phyloP scores from a whole-genome alignment of 2,797 vertebrate species.

The Tadarida brasiliensis region DNA sequence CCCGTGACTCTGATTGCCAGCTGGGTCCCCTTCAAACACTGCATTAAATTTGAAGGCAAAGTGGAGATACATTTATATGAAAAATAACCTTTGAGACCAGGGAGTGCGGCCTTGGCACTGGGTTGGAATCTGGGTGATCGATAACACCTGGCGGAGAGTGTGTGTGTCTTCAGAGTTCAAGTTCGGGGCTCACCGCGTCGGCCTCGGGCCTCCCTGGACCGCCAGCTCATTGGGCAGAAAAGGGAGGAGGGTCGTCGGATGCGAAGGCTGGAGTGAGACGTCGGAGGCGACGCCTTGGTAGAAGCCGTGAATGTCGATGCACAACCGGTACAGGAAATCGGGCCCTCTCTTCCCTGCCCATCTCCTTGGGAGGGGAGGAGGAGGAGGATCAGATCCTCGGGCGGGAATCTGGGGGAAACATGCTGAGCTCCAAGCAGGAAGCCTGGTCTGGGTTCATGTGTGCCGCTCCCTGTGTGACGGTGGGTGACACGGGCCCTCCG shows the following conservation, averaged over 20 bases:
- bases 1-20: constrained; percentile 86
- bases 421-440: too few relatives aligned
- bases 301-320: accelerated
- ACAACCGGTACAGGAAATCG: neutral
- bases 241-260: accelerated
- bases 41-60: constrained; percentile 43
- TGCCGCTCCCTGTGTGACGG: accelerated
- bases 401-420: too few relatives aligned
- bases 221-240: neutral
- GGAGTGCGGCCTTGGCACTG: neutral
- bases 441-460: neutral
- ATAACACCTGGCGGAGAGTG: accelerated
- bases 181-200: too few relatives aligned
- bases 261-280: accelerated
- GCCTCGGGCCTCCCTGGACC: neutral
- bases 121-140: too few relatives aligned
- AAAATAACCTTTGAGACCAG: neutral
- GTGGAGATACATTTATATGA: neutral
- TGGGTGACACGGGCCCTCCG: accelerated
- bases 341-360: neutral
- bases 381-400: neutral
- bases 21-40: constrained; percentile 79
- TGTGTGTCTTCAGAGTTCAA: neutral
- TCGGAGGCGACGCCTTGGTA: accelerated
- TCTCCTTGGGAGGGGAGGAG: neutral